These are phyloP conservation scores for Chrysotoxum bicinctum DNA, from an alignment of 2,888 invertebrate genomes.

Conservation along the genomic window DNA sequence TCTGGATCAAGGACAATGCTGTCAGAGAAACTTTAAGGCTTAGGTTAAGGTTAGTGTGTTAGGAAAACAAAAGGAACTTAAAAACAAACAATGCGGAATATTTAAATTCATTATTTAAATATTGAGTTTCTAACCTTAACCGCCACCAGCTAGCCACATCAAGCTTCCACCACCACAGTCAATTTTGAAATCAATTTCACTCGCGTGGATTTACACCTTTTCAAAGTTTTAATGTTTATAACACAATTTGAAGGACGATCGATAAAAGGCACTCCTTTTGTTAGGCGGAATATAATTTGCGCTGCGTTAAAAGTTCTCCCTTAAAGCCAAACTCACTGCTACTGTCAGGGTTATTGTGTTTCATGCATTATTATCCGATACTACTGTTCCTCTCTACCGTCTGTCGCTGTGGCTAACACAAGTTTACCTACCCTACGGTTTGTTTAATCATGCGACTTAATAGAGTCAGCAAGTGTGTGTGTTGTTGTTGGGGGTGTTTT, in stretches of 20 bases:
- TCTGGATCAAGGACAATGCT: slow-evolving; percentile 6
- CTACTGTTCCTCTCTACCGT: background rate
- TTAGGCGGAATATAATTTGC: slow-evolving; percentile 36
- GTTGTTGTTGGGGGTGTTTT: background rate
- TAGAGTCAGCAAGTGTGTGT: slow-evolving; percentile 8
- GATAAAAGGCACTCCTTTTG: slow-evolving; percentile 35
- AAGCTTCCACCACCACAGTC: background rate
- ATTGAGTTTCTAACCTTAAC: background rate
- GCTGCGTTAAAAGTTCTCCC: slow-evolving; percentile 31
- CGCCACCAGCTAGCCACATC: background rate
- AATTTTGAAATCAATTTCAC: slow-evolving; percentile 17
- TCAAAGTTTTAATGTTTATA: slow-evolving; percentile 20
- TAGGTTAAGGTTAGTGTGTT: background rate
- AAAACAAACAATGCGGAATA: background rate
- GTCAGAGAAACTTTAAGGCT: background rate
- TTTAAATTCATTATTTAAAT: slow-evolving; percentile 13
- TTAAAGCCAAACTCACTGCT: slow-evolving; percentile 34
- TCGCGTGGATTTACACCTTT: slow-evolving; percentile 8
- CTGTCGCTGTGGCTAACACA: slow-evolving; percentile 5
- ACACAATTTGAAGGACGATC: slow-evolving; percentile 21
- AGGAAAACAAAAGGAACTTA: slow-evolving; percentile 1
- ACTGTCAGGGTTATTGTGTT: slow-evolving; percentile 54
- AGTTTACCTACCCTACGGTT: slow-evolving; percentile 39
- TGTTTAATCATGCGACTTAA: slow-evolving; percentile 51
- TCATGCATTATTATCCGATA: slow-evolving; percentile 37